Evolutionary conservation across 2,888 invertebrate genomes (phyloP).

Genomic region (Sisyra nigra): DNA sequence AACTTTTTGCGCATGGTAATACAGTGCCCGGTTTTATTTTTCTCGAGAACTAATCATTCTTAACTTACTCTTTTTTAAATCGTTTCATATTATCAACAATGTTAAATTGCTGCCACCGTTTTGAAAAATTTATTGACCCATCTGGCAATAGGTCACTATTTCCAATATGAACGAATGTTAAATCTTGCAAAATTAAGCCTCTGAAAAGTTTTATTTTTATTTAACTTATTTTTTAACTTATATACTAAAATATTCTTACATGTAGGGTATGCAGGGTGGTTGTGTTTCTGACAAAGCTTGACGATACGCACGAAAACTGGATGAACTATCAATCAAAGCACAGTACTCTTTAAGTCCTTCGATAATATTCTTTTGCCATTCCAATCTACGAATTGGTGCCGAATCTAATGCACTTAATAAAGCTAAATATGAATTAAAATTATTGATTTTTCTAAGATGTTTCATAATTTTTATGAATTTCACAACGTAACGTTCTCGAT

Average conservation of each 20-base stretch:
- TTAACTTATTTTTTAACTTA: constrained; percentile 1
- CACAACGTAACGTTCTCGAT: constrained; percentile 84
- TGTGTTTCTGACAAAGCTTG: constrained; percentile 86
- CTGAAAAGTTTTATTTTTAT: constrained; percentile 33
- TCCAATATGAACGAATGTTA: constrained; percentile 97
- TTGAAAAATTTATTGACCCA: constrained; percentile 85
- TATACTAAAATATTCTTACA: constrained; percentile 45
- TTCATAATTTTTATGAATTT: constrained; percentile 99
- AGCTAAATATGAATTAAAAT: constrained; percentile 97
- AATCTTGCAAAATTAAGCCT: constrained; percentile 93
- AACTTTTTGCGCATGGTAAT: too few species aligned
- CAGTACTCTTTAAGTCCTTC: constrained; percentile 91
- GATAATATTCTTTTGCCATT: constrained; percentile 82
- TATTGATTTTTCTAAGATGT: constrained; percentile 89
- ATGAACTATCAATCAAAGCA: constrained; percentile 92
- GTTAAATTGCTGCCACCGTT: constrained; percentile 97
- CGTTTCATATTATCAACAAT: constrained; percentile 97
- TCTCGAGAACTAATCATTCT: not conserved
- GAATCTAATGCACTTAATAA: constrained; percentile 92
- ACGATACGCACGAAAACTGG: constrained; percentile 93
- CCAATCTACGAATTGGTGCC: constrained; percentile 80
- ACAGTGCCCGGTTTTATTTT: too few species aligned
- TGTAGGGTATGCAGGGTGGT: constrained; percentile 98
- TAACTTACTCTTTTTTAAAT: constrained; percentile 84
- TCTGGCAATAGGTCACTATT: constrained; percentile 82